A percentile compares a stretch with the other conserved stretches of the same genome.
phyloP scores from a whole-genome alignment of 2,113 vertebrate genomes.

The Dermatemys mawii region DNA sequence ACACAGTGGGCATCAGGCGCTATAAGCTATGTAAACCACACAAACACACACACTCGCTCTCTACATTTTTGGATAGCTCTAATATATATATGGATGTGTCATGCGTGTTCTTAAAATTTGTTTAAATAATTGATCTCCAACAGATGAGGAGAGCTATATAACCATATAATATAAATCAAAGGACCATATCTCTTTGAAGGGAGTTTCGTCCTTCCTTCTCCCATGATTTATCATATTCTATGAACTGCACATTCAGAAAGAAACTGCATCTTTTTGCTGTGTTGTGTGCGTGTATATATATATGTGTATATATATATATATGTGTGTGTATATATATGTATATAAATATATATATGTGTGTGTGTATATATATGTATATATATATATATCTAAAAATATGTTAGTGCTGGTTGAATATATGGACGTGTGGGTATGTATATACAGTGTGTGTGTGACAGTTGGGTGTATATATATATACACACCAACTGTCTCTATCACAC shows the following conservation, averaged over 20 bases:
- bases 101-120: background rate
- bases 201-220: too few species aligned
- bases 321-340: background rate
- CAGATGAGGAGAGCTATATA: accelerated
- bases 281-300: background rate
- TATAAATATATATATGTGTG: too few species aligned
- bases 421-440: too few species aligned
- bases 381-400: too few species aligned
- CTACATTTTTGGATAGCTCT: background rate
- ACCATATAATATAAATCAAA: accelerated
- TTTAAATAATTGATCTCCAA: background rate
- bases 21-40: background rate
- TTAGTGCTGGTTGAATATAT: too few species aligned
- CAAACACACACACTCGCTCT: too few species aligned
- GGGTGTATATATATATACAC: too few species aligned
- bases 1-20: background rate
- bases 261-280: accelerated
- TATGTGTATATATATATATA: background rate
- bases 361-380: background rate
- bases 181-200: accelerated
- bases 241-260: background rate
- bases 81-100: background rate
- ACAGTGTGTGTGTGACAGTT: too few species aligned
- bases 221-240: background rate
- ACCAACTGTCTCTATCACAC: too few species aligned